Base-by-base conservation (phyloP, 2,888 invertebrate genomes). In the Synergus itoensis region DNA sequence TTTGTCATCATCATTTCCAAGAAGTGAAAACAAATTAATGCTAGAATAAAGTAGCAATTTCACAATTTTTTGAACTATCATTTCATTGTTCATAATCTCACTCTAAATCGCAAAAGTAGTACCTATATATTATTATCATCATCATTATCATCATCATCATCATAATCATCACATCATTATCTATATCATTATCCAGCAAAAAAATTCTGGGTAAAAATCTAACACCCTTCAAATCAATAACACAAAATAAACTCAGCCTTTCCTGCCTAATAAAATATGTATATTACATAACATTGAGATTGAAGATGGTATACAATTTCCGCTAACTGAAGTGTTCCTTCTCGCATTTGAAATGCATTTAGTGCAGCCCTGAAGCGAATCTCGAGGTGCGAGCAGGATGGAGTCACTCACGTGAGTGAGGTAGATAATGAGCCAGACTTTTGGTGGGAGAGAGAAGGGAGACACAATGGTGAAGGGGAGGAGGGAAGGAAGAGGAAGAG, bases 361-460 rank as follows among this genome's bases (percentile, higher is more conserved):
- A 65, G 64, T 65, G 40, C 64, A 65, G 64, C 64, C 41, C 64
- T 65, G 64, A 79, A 79, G 75, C 78, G 16, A 67, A 69, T 78
- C 77, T 48, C 77, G 36, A 45, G 79, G 77, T 79, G 73, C 80
- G 78, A 79, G 77, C 76, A 80, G 77, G 67, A 80, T 77, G 75
- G 77, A 64, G 73, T 78, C 77, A 76, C 73, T 76, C 36, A 75
- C 75, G 78, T 77, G 41, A 67, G 67, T 69, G 80, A 80, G 64
- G 14, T 41, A 4, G n/a, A 41, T 40, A 65, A 40, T 60, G 21
- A 60, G 40, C 41, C n/a, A 41, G 64, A 75, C 28, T 18, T 36
- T 76, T 83, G 81, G 80, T 80, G 57, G 41, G 81, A 57, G 81
- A 85, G 81, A 81, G 81, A 80, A 81, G 77, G 18, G 41, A 57